Base-by-base conservation (phyloP, 2,797 vertebrate species). In the Enteromius fasciolatus region DNA sequence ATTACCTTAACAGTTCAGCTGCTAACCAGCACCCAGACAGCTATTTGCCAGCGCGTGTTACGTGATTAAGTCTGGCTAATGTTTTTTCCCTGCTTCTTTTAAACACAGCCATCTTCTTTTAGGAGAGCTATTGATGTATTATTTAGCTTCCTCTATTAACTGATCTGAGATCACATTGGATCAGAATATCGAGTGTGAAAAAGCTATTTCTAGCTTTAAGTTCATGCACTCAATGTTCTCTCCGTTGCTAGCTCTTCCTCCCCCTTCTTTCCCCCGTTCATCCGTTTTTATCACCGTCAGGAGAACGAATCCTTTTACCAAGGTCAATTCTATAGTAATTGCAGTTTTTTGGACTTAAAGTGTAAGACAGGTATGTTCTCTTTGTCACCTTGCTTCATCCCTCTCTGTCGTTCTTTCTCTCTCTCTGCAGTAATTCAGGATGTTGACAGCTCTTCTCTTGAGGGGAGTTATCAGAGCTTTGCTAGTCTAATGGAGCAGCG, bases 401-500 rank as follows among this genome's bases (percentile, higher is more conserved):
- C 81, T 72, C 2, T 80, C 33, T 82, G 73, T 74, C 3, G 14
- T 48, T 31, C 20, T 12, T 3, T 48, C 75, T 68, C 28, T 72
- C 46, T 57, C 66, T 79, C 68, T 83, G 1, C 94, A 99, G 98
- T 99, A 84, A 97, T 99, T 89, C 97, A 98, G 88, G 98, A 98
- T 1, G 98, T 99, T 14, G 97, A 98, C 88, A 96, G 94, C 59
- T 94, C 95, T 0, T 94, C 97, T 50, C 92, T 99, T 90, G 97
- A 97, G 85, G 90, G 93, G 78, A 97, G 96, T 93, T 99, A 99
- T 88, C 97, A 99, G 93, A 99, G 96, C 90, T 99, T 99, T 69
- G 96, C 98, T 57, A 96, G 95, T 14, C 77, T 98, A 85, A 98
- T 99, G 98, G 98, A 99, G 90, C 97, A 97, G 90, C 95, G 97